A percentile compares a stretch with the other conserved stretches of the same genome.
Evolutionary conservation across 2,888 invertebrate genomes (phyloP).

Genomic region (Nomada ruficornis): DNA sequence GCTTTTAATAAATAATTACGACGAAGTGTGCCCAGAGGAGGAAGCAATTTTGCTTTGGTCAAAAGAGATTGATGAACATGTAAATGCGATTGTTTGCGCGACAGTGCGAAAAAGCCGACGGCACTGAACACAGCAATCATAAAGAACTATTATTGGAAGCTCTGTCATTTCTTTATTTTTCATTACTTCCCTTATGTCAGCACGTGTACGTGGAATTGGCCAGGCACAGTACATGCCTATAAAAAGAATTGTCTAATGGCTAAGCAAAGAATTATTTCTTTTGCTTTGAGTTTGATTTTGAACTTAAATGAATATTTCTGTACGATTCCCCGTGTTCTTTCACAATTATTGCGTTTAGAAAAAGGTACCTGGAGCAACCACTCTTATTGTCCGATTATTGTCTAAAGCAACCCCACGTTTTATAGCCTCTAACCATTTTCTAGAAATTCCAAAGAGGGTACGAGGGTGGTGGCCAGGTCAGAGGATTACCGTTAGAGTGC

Average conservation of each 20-base stretch:
- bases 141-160: constrained; percentile 21
- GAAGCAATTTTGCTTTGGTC: not conserved
- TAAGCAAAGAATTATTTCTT: not conserved
- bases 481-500: not conserved
- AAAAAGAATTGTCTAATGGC: too few relatives aligned
- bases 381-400: not conserved
- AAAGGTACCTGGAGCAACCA: not conserved
- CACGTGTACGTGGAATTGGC: not conserved
- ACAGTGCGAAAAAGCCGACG: not conserved
- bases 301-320: not conserved
- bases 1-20: not conserved
- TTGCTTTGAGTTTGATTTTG: not conserved
- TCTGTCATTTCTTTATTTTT: constrained; percentile 18
- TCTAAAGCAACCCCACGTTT: not conserved
- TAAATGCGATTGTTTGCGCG: constrained; percentile 1
- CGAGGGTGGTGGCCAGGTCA: not conserved
- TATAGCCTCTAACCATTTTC: not conserved
- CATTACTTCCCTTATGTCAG: not conserved
- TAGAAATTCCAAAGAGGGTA: not conserved
- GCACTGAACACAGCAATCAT: constrained; percentile 10
- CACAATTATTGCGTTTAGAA: not conserved
- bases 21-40: not conserved
- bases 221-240: too few relatives aligned
- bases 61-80: too few relatives aligned
- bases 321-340: not conserved